A percentile compares a stretch with the other conserved stretches of the same genome.
phyloP scores from a whole-genome alignment of 2,888 invertebrate genomes.

The Villa cingulata region DNA sequence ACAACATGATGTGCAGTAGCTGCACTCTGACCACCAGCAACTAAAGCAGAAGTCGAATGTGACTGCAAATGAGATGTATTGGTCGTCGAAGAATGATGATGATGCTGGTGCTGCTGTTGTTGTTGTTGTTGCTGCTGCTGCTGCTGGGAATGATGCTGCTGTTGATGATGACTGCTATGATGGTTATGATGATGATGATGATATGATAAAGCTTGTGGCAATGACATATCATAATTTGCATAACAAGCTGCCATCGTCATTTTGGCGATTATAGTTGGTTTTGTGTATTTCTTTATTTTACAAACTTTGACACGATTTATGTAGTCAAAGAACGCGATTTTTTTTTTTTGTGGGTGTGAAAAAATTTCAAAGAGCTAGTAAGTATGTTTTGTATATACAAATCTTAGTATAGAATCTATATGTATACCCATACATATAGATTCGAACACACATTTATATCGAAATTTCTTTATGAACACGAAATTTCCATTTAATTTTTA shows the following conservation, averaged over 20 bases:
- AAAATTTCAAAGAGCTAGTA: too few species aligned
- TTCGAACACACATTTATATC: too few species aligned
- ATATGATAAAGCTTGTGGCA: slow-evolving; percentile 20
- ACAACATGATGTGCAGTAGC: slow-evolving; percentile 18
- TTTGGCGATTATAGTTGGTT: slow-evolving; percentile 5
- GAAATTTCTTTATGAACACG: too few species aligned
- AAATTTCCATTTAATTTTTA: too few species aligned
- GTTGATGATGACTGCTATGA: slow-evolving; percentile 18
- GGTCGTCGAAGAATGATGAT: slow-evolving; percentile 8
- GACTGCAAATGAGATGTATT: not conserved
- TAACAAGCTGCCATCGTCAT: slow-evolving; percentile 38
- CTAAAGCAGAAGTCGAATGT: not conserved
- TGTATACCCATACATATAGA: too few species aligned
- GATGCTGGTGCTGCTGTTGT: slow-evolving; percentile 16
- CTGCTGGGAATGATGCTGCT: slow-evolving; percentile 16
- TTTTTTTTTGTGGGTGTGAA: too few species aligned
- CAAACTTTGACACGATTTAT: too few species aligned
- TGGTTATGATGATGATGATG: slow-evolving; percentile 16
- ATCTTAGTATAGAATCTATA: too few species aligned
- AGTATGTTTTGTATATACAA: too few species aligned
- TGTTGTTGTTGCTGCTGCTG: slow-evolving; percentile 16
- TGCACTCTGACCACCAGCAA: slow-evolving; percentile 17
- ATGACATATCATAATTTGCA: slow-evolving; percentile 34
- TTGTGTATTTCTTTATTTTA: too few species aligned
- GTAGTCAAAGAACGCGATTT: too few species aligned